These are phyloP conservation scores for Ptychochromis oligacanthus DNA, from an alignment of 2,113 vertebrate genomes.

Conservation along the genomic window DNA sequence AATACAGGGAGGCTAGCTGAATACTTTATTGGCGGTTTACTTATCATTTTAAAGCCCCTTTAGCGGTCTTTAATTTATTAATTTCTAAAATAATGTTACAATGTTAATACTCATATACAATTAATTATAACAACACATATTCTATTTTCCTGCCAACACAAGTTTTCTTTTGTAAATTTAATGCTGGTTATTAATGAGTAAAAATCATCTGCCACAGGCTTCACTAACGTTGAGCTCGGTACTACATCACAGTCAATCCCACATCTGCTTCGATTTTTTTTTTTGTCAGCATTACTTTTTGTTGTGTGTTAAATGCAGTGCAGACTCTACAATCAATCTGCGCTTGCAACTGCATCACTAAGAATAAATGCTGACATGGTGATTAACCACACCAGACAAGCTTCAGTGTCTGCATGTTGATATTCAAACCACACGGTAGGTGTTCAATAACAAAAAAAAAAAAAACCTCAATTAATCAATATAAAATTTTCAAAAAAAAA, in stretches of 20 bases:
- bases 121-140: not conserved
- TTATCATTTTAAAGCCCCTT: too few species aligned
- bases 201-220: not conserved
- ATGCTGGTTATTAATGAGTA: not conserved
- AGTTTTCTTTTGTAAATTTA: not conserved
- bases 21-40: too few species aligned
- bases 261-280: not conserved
- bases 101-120: not conserved
- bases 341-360: not conserved
- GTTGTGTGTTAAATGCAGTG: not conserved
- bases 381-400: not conserved
- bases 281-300: not conserved
- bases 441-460: not conserved
- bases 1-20: too few species aligned
- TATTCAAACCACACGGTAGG: not conserved
- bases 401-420: not conserved
- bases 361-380: not conserved
- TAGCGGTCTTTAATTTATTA: not conserved
- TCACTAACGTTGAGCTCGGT: not conserved
- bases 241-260: not conserved
- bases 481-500: too few species aligned
- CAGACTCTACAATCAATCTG: not conserved
- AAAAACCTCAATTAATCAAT: not conserved
- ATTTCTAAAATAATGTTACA: not conserved
- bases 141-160: not conserved